These are phyloP conservation scores for Acholoe squamosa DNA, from an alignment of 2,888 invertebrate species.

Conservation along the genomic window DNA sequence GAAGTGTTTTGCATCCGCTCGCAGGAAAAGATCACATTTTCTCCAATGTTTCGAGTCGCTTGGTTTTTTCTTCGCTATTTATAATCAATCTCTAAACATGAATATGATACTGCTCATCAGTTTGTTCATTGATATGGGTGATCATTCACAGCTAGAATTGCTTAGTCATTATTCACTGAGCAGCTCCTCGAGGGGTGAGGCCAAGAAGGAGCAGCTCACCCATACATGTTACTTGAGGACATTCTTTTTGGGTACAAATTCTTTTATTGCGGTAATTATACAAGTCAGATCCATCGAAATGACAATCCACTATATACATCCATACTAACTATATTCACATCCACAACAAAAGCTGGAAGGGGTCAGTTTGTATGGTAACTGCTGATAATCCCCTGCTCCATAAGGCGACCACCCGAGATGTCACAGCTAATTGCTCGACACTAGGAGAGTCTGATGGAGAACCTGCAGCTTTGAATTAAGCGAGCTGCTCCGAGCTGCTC, in stretches of 20 bases:
- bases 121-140: background rate
- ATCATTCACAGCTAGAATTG: too few relatives aligned
- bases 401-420: background rate
- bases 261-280: too few relatives aligned
- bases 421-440: conserved; percentile 38
- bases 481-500: conserved; percentile 5
- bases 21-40: conserved; percentile 9
- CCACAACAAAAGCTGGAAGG: too few relatives aligned
- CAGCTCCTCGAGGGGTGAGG: background rate
- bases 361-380: too few relatives aligned
- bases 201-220: background rate
- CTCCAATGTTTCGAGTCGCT: background rate
- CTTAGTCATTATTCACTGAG: background rate
- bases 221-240: background rate
- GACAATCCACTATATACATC: too few relatives aligned
- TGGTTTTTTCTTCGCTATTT: background rate
- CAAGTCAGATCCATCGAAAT: too few relatives aligned
- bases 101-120: conserved; percentile 3
- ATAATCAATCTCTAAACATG: background rate
- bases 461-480: conserved; percentile 53
- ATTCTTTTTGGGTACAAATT: background rate
- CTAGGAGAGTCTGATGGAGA: conserved; percentile 5
- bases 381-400: too few relatives aligned
- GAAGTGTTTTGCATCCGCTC: conserved; percentile 1
- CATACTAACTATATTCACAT: too few relatives aligned